Conservation (phyloP, 2,113 vertebrate species). For the Pitta sordida region DNA sequence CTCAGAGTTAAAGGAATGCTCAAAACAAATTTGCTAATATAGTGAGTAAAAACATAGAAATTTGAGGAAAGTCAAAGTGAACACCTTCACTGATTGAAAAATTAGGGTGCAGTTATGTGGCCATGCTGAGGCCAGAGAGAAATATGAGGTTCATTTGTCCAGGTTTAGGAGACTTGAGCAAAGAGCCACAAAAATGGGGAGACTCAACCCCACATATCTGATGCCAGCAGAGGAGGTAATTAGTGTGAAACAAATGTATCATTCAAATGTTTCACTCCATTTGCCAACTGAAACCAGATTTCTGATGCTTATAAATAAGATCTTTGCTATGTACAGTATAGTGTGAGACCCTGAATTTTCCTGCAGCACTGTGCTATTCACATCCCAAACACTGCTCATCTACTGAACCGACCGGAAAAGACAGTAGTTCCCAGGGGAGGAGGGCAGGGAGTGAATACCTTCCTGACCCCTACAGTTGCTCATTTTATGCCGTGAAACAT, state of each 20-base stretch:
- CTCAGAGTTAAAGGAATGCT: background rate
- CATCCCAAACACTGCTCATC: background rate
- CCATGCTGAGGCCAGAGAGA: fast-evolving
- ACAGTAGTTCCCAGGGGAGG: conserved; percentile 31
- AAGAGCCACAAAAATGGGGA: background rate
- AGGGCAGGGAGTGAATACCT: conserved; percentile 44
- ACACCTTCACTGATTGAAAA: background rate
- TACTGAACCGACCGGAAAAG: conserved; percentile 24
- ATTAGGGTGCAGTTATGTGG: fast-evolving
- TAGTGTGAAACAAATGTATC: background rate
- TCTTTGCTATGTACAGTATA: background rate
- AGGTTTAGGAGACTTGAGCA: background rate
- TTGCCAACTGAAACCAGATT: background rate
- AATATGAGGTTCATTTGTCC: fast-evolving
- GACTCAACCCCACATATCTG: fast-evolving
- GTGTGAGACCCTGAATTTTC: background rate
- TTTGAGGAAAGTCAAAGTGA: background rate
- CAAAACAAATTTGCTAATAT: background rate
- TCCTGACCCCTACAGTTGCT: conserved; percentile 54
- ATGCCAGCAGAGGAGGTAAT: fast-evolving
- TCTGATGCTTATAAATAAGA: background rate
- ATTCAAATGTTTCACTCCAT: background rate
- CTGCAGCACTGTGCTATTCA: background rate
- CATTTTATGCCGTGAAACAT: conserved; percentile 58
- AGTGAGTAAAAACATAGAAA: background rate